Evolutionary conservation across 2,888 invertebrate genomes (phyloP).

Genomic region (Heliconius charithonia): DNA sequence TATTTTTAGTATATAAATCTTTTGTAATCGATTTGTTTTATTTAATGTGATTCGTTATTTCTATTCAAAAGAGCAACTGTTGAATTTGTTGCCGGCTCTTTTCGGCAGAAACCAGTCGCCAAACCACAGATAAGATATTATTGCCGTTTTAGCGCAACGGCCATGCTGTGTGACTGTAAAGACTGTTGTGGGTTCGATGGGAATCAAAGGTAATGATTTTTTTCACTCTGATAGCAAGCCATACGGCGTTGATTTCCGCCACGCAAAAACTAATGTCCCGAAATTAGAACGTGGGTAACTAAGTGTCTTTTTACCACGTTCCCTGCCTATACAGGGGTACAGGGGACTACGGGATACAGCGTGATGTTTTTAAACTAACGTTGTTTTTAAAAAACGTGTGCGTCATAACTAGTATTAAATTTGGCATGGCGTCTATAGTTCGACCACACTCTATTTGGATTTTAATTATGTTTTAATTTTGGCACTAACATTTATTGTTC

Average conservation of each 20-base stretch:
- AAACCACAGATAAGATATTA: neutral
- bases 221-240: too few relatives aligned
- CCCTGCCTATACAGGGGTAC: too few relatives aligned
- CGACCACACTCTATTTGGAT: constrained; percentile 55
- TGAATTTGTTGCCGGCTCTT: neutral
- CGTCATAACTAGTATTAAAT: constrained; percentile 7
- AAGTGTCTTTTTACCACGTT: too few relatives aligned
- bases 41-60: neutral
- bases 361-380: neutral
- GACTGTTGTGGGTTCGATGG: too few relatives aligned
- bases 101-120: neutral
- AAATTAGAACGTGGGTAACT: too few relatives aligned
- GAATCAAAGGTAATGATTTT: too few relatives aligned
- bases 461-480: constrained; percentile 56
- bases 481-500: constrained; percentile 53
- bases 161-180: too few relatives aligned
- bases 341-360: too few relatives aligned
- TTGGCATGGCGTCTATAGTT: constrained; percentile 2
- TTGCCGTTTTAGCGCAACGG: neutral
- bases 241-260: too few relatives aligned
- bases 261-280: too few relatives aligned
- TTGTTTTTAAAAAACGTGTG: neutral
- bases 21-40: too few relatives aligned
- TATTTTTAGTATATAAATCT: too few relatives aligned
- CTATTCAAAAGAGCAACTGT: neutral